Base-by-base conservation (phyloP, 2,888 invertebrate species). In the Epinotia brunnichana region DNA sequence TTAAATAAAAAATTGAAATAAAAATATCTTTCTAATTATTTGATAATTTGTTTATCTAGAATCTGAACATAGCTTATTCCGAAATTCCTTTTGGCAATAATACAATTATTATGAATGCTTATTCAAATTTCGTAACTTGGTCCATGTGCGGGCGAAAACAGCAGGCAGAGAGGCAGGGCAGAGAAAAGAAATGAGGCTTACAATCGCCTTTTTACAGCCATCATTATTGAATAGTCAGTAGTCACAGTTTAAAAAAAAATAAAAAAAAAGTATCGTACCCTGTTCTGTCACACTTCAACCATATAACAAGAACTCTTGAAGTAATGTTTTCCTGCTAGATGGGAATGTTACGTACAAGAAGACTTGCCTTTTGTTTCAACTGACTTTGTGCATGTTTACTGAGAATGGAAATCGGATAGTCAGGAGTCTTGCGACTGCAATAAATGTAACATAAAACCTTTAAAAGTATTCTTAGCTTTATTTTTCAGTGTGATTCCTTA, bases 311-410 rank as follows among this genome's bases (percentile, higher is more conserved):
- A 63, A 17, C 53, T 35, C 51, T 63, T 19, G 51, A 63, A 63
- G 63, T 51, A 63, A 63, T 63, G 29, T 53, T 63, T 21, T 64
- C 63, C 63, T 64, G 24, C 62, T 29, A 24, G 17, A 13, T 64
- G 17, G 53, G 44, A 62, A 39, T 60, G 60, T 21, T 41, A 21
- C 15, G 19, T 13, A 44, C 24, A 44, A 44, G 39, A 54, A 11
- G 57, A n/a, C 29, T 61, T 21, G 61, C 21, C 44, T 44, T 44
- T 44, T 61, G 61, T 61, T 61, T 44, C 44, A 21, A 10, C 44
- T 61, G 21, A n/a, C 61, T 61, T 61, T 61, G 61, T 41, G 60
- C 44, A 61, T 61, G 21, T 44, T n/a, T 44, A 11, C 44, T 15
- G 24, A 61, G 11, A 19, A 19, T 13, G 44, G 44, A 48, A 44